Percentiles rank a stretch among this genome's conserved stretches.
These are phyloP conservation scores for Microcebus murinus DNA, from an alignment of 2,113 vertebrate species.

Conservation along the genomic window DNA sequence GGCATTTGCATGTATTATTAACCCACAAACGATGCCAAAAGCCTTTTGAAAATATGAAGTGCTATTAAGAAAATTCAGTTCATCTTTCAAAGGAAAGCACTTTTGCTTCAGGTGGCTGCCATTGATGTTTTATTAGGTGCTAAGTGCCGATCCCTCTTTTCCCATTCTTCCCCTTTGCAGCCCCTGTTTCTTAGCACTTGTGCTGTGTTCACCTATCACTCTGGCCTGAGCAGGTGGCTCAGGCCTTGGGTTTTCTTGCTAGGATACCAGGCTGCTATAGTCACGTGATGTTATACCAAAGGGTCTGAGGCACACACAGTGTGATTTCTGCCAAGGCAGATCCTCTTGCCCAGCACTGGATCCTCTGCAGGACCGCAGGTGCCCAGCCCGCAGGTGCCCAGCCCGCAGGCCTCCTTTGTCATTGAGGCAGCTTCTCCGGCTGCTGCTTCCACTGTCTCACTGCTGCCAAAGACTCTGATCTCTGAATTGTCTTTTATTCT, in stretches of 20 bases:
- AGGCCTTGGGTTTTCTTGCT: slow-evolving; percentile 28
- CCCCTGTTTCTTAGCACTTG: background rate
- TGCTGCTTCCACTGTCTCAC: background rate
- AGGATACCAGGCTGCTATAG: background rate
- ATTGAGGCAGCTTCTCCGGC: background rate
- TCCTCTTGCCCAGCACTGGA: background rate
- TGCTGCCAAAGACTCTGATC: background rate
- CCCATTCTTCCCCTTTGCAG: background rate
- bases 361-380: background rate
- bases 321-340: background rate
- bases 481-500: slow-evolving; percentile 62
- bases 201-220: background rate
- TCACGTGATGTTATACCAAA: background rate
- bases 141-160: background rate
- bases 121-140: background rate
- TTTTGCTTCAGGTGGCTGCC: background rate
- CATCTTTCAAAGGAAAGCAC: background rate
- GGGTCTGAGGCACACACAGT: background rate
- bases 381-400: rapidly evolving
- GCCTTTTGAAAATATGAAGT: background rate
- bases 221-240: background rate
- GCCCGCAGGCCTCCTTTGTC: background rate
- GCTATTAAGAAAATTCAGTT: slow-evolving; percentile 28
- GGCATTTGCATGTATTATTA: background rate
- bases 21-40: background rate